Conservation (phyloP, 2,113 vertebrate species). For the Epinephelus moara region DNA sequence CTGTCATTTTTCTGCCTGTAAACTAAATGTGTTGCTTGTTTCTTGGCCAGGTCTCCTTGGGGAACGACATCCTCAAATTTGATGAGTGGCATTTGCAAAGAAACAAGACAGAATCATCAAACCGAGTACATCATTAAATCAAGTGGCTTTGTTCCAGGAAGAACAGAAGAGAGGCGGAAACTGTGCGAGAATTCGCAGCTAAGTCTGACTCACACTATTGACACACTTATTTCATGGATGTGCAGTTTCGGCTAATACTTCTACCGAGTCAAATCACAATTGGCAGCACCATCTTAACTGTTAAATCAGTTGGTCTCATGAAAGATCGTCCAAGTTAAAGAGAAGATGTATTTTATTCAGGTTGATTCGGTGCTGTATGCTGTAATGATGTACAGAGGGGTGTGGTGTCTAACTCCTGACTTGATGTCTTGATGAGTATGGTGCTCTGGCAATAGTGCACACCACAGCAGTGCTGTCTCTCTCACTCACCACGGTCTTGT, state of each 20-base stretch:
- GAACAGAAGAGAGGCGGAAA: background rate
- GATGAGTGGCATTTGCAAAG: constrained; percentile 36
- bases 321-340: background rate
- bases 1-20: constrained; percentile 25
- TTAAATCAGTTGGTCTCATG: background rate
- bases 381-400: background rate
- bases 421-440: background rate
- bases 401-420: background rate
- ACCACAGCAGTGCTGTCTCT: background rate
- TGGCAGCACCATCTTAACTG: background rate
- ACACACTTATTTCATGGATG: background rate
- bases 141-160: background rate
- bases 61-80: constrained; percentile 14
- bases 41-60: background rate
- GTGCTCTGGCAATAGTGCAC: background rate
- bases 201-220: background rate
- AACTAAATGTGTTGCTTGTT: constrained; percentile 24
- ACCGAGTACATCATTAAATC: background rate
- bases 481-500: constrained; percentile 90
- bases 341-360: background rate
- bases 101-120: constrained; percentile 23
- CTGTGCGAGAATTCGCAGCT: background rate
- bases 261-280: background rate
- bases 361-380: background rate
- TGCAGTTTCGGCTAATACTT: background rate